Conservation (phyloP, 2,797 vertebrate genomes). For the Pterois miles region DNA sequence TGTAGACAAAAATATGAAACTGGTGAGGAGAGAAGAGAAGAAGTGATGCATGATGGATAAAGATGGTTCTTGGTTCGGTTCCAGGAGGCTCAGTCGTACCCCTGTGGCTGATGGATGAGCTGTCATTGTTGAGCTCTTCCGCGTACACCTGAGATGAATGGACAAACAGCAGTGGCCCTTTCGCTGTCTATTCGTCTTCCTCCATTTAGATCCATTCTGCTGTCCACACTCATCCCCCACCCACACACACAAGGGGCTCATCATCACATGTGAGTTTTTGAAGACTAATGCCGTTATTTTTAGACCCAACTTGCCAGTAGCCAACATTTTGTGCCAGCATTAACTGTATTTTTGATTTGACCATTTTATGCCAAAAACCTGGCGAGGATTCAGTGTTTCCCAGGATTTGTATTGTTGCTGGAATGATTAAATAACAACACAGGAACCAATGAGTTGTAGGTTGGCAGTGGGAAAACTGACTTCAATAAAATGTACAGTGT, state of each 20-base stretch:
- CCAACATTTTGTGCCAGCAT: conserved; percentile 25
- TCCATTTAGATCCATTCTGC: conserved; percentile 62
- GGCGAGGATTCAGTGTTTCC: conserved; percentile 19
- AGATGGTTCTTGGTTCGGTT: conserved; percentile 86
- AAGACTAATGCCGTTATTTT: conserved; percentile 50
- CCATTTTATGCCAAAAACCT: conserved; percentile 35
- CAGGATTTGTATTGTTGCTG: conserved; percentile 32
- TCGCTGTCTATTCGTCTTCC: conserved; percentile 74
- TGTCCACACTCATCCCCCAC: conserved; percentile 46
- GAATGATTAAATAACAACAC: conserved; percentile 2
- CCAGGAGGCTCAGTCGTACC: conserved; percentile 91
- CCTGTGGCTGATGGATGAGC: conserved; percentile 94
- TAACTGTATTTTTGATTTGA: conserved; percentile 47
- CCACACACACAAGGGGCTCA: conserved; percentile 28
- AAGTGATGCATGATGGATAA: conserved; percentile 67
- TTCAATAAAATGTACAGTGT: background rate
- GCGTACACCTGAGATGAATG: conserved; percentile 94
- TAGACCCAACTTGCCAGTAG: conserved; percentile 29
- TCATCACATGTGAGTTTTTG: conserved; percentile 43
- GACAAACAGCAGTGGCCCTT: conserved; percentile 90
- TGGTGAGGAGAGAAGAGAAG: background rate
- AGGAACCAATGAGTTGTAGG: conserved; percentile 2
- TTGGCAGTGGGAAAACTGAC: conserved; percentile 20
- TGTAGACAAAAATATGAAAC: background rate
- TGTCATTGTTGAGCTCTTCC: conserved; percentile 91